Evolutionary conservation across 2,888 invertebrate species (phyloP).

Genomic region (Ceraclea dissimilis): DNA sequence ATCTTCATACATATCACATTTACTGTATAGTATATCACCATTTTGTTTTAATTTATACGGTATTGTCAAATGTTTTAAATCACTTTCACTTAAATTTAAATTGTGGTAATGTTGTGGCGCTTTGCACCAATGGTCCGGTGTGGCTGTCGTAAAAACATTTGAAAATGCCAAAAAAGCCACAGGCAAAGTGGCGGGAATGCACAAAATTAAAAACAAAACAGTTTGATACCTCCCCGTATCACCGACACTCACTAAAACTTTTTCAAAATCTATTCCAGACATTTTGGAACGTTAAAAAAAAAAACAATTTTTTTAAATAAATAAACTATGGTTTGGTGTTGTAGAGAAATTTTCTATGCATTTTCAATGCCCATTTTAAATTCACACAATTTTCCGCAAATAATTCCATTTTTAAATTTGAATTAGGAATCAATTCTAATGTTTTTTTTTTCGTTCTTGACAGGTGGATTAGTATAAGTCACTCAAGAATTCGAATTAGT

Average conservation of each 20-base stretch:
- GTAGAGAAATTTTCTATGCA: not conserved
- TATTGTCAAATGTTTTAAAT: conserved; percentile 47
- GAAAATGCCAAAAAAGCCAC: conserved; percentile 60
- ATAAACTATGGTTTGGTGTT: not conserved
- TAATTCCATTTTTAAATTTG: not conserved
- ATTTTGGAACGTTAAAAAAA: not conserved
- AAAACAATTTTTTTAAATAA: not conserved
- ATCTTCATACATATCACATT: conserved; percentile 44
- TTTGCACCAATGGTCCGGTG: conserved; percentile 61
- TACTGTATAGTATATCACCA: conserved; percentile 39
- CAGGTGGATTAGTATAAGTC: no score
- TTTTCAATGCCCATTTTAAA: not conserved
- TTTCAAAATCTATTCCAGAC: conserved; percentile 37
- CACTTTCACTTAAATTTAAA: conserved; percentile 40
- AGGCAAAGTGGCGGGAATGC: conserved; percentile 57
- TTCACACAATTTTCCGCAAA: not conserved
- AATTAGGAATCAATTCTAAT: no score
- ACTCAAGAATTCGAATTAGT: no score
- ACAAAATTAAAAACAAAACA: conserved; percentile 53
- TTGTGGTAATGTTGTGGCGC: conserved; percentile 47
- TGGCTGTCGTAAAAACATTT: conserved; percentile 64
- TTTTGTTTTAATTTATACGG: conserved; percentile 38
- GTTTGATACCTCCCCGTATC: conserved; percentile 58
- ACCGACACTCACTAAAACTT: conserved; percentile 53
- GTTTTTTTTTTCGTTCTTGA: no score